phyloP scores from a whole-genome alignment of 2,888 invertebrate species.

The Eristalis pertinax region DNA sequence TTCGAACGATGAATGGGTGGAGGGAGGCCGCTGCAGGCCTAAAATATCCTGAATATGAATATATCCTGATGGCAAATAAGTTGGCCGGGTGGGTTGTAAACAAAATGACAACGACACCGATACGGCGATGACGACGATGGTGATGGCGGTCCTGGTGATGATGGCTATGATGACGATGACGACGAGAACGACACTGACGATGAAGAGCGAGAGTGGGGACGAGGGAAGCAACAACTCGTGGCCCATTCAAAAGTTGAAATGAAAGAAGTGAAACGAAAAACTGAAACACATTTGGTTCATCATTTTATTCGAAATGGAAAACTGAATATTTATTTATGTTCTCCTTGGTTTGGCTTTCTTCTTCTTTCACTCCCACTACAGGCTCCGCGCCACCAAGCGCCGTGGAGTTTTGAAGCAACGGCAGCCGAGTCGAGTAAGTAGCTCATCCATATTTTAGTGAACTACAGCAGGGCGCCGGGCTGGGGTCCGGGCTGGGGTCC shows the following conservation, averaged over 20 bases:
- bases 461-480: conserved; percentile 22
- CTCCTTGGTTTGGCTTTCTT: conserved; percentile 6
- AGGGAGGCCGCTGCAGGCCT: conserved; percentile 52
- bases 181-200: conserved; percentile 25
- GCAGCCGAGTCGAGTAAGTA: conserved; percentile 7
- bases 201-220: conserved; percentile 4
- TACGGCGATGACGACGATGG: conserved; percentile 6
- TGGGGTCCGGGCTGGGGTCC: conserved; percentile 4
- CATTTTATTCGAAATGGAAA: conserved; percentile 69
- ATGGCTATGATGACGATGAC: conserved; percentile 3
- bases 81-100: conserved; percentile 51
- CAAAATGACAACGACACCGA: conserved; percentile 66
- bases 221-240: neutral
- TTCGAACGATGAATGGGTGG: conserved; percentile 39
- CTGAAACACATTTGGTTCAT: conserved; percentile 68
- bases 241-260: neutral
- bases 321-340: conserved; percentile 61
- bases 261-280: conserved; percentile 45
- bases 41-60: conserved; percentile 61
- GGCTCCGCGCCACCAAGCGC: neutral
- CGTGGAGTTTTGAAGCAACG: neutral
- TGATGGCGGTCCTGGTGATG: conserved; percentile 15
- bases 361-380: neutral
- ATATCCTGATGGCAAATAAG: conserved; percentile 61
- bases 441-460: conserved; percentile 55